Evolutionary conservation across 2,113 vertebrate species (phyloP).

Genomic region (Salvelinus fontinalis): DNA sequence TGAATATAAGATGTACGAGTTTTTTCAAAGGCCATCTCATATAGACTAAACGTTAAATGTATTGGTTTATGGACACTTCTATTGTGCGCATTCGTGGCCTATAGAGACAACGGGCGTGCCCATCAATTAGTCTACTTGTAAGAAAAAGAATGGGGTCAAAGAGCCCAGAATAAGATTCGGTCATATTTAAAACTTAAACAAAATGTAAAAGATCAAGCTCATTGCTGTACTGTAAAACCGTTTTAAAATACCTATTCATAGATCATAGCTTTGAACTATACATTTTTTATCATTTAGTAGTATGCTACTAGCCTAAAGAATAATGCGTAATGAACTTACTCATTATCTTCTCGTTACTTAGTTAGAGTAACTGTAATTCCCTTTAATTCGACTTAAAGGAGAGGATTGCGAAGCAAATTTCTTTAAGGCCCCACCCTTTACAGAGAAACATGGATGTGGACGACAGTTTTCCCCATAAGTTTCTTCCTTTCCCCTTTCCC

Average conservation of each 20-base stretch:
- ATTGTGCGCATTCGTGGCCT: too few species aligned
- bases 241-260: too few species aligned
- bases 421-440: slow-evolving; percentile 78
- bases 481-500: slow-evolving; percentile 34
- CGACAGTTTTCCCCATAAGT: slow-evolving; percentile 33
- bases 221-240: too few species aligned
- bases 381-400: slow-evolving; percentile 57
- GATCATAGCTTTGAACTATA: too few species aligned
- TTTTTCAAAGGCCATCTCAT: slow-evolving; percentile 2
- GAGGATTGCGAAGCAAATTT: slow-evolving; percentile 62
- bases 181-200: too few species aligned
- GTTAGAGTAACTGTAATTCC: slow-evolving; percentile 18
- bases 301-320: too few species aligned
- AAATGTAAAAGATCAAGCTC: too few species aligned
- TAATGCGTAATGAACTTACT: too few species aligned
- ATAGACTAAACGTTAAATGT: slow-evolving; percentile 5
- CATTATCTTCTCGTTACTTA: background rate
- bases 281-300: too few species aligned
- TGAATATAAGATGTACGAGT: slow-evolving; percentile 11
- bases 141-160: background rate
- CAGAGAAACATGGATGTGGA: slow-evolving; percentile 68
- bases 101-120: background rate
- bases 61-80: background rate
- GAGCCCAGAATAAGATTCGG: background rate
- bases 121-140: slow-evolving; percentile 40